A percentile compares a stretch with the other conserved stretches of the same genome.
Evolutionary conservation across 2,888 invertebrate species (phyloP).

Genomic region (Brenthis hecate): DNA sequence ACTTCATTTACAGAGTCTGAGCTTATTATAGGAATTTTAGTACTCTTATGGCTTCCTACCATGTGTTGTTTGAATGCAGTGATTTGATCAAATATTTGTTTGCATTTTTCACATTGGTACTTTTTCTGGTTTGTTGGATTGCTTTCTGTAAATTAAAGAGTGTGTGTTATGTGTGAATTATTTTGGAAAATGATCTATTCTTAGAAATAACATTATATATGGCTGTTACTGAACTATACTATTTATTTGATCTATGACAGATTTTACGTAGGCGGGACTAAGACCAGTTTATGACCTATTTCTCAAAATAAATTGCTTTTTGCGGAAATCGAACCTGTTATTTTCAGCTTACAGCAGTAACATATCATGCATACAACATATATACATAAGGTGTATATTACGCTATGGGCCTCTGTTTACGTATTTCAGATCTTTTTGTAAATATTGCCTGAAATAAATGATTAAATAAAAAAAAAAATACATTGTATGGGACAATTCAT

Average conservation of each 20-base stretch:
- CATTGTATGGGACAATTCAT: no score
- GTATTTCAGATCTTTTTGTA: no score
- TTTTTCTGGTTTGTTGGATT: conserved; percentile 52
- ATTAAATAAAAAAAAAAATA: no score
- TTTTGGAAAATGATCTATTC: background rate
- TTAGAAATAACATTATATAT: background rate
- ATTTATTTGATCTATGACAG: no score
- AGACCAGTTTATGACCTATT: no score
- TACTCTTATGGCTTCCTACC: conserved; percentile 52
- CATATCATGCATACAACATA: no score
- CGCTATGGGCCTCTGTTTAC: background rate
- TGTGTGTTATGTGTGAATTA: background rate
- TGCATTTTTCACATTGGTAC: conserved; percentile 73
- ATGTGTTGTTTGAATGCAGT: conserved; percentile 64
- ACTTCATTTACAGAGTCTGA: conserved; percentile 42
- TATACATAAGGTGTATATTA: no score
- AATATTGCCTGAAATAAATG: no score
- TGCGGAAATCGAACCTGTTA: background rate
- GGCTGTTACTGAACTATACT: background rate
- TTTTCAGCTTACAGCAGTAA: background rate
- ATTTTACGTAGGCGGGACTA: no score
- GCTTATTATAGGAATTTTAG: conserved; percentile 30
- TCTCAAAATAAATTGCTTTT: no score
- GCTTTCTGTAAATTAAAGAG: conserved; percentile 19
- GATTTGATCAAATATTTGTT: conserved; percentile 66